A percentile compares a stretch with the other conserved stretches of the same genome.
These are phyloP conservation scores for Norana najaformis DNA, from an alignment of 2,888 invertebrate species.

Conservation along the genomic window DNA sequence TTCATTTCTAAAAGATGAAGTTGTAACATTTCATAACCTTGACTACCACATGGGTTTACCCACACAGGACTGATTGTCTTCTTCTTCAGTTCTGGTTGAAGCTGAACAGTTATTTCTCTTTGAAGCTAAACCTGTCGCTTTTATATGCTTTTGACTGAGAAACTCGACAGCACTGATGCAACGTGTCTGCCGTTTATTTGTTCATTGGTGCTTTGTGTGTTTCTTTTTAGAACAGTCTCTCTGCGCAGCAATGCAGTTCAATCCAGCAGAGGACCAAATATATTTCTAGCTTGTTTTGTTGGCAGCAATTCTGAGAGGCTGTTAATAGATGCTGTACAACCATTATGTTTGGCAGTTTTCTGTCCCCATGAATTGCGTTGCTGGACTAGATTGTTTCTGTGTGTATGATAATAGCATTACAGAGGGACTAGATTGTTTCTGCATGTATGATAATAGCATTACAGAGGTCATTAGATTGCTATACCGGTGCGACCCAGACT, in stretches of 20 bases:
- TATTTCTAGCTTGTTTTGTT: not conserved
- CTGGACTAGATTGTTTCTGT: not conserved
- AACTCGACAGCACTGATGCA: not conserved
- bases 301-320: not conserved
- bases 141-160: not conserved
- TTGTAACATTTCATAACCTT: not conserved
- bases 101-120: not conserved
- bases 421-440: no score
- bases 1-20: not conserved
- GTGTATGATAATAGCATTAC: no score
- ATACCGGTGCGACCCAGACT: no score
- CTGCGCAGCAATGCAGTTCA: not conserved
- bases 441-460: no score
- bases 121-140: no score
- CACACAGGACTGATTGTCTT: not conserved
- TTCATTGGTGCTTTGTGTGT: not conserved
- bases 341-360: not conserved
- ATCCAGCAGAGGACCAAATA: not conserved
- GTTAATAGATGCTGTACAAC: not conserved
- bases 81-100: not conserved
- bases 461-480: no score
- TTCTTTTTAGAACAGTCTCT: not conserved
- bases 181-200: no score
- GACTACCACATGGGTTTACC: not conserved
- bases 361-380: not conserved